Percentiles rank a stretch among this genome's conserved stretches.
These are phyloP conservation scores for Sinocyclocheilus grahami DNA, from an alignment of 2,113 vertebrate species.

Conservation along the genomic window DNA sequence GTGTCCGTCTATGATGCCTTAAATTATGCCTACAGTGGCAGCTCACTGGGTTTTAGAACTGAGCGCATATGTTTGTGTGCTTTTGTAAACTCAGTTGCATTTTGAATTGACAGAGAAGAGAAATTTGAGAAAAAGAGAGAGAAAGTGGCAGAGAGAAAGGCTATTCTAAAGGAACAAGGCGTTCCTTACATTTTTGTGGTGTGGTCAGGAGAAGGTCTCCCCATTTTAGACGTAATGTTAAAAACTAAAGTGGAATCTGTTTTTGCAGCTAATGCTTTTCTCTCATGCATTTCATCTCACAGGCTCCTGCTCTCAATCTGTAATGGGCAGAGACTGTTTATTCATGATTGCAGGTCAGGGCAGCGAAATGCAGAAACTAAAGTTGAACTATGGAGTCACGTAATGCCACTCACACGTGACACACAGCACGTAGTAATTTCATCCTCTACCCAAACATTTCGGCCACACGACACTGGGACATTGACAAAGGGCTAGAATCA, in stretches of 20 bases:
- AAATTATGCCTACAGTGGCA: background rate
- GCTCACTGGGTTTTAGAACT: background rate
- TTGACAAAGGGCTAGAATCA: background rate
- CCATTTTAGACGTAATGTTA: slow-evolving; percentile 47
- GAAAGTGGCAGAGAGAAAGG: background rate
- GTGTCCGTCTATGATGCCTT: background rate
- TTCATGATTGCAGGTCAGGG: slow-evolving; percentile 18
- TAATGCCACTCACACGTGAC: background rate
- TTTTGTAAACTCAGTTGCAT: background rate
- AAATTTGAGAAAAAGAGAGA: background rate
- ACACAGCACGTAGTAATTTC: slow-evolving; percentile 5
- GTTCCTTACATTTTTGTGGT: slow-evolving; percentile 54
- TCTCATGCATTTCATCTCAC: slow-evolving; percentile 13
- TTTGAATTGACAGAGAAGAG: slow-evolving; percentile 5
- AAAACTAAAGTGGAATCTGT: slow-evolving; percentile 21
- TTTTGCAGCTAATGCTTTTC: background rate
- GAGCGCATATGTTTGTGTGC: background rate
- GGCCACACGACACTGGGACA: background rate
- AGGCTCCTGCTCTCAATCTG: slow-evolving; percentile 8
- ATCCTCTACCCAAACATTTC: background rate
- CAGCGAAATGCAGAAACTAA: background rate
- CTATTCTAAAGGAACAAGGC: slow-evolving; percentile 40
- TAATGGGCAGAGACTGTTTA: slow-evolving; percentile 35
- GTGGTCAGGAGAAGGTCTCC: slow-evolving; percentile 28
- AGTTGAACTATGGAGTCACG: background rate